Evolutionary conservation across 2,797 vertebrate species (phyloP).

Genomic region (Coracias cyanogaster): DNA sequence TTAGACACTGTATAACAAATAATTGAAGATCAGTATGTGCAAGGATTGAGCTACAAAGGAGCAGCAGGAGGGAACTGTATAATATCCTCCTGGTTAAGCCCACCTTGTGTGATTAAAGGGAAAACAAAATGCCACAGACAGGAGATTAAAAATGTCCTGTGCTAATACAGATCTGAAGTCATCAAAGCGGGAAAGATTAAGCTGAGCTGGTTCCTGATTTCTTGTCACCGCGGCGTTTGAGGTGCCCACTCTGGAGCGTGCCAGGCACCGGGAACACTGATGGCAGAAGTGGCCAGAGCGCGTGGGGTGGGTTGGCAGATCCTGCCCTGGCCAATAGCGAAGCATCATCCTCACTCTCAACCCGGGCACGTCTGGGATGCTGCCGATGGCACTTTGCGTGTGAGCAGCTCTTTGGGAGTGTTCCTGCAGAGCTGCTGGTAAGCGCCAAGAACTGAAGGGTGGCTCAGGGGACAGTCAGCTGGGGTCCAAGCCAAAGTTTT

Average conservation of each 20-base stretch:
- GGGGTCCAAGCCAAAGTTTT: not conserved
- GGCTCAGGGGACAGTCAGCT: not conserved
- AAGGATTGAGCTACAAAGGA: not conserved
- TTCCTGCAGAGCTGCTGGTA: not conserved
- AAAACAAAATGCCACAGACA: not conserved
- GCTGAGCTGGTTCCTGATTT: not conserved
- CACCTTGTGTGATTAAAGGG: constrained; percentile 25
- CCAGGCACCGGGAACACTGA: not conserved
- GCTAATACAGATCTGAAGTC: not conserved
- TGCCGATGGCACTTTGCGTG: fast-evolving
- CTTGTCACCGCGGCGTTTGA: fast-evolving
- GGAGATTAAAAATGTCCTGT: not conserved
- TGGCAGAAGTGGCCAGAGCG: fast-evolving
- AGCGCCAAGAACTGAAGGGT: fast-evolving
- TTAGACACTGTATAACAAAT: not conserved
- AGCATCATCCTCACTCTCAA: not conserved
- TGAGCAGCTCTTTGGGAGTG: fast-evolving
- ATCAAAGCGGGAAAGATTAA: not conserved
- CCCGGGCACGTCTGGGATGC: not conserved
- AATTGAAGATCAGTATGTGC: not conserved
- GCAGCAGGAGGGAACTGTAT: not conserved
- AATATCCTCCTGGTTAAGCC: not conserved
- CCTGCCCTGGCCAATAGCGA: fast-evolving
- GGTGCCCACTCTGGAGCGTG: not conserved
- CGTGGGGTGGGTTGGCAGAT: not conserved